Conservation (phyloP, 2,888 invertebrate species). For the Dichetophora obliterata region DNA sequence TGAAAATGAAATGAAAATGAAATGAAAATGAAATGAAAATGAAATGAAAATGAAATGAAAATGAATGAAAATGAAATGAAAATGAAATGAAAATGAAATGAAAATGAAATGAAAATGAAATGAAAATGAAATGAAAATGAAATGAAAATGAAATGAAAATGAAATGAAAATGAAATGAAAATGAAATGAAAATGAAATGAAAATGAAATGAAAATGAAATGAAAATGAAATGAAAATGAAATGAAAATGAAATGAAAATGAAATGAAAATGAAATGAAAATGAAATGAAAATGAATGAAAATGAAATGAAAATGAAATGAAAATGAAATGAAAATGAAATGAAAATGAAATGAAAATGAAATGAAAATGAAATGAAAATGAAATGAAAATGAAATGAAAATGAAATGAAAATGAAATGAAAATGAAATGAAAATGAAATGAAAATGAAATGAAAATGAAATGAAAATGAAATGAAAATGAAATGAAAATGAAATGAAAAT, state of each 20-base stretch:
- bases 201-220: too few species aligned
- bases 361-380: not conserved
- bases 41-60: too few species aligned
- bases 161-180: too few species aligned
- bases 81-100: too few species aligned
- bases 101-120: too few species aligned
- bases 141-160: too few species aligned
- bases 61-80: too few species aligned
- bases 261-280: not conserved
- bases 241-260: not conserved
- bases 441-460: not conserved
- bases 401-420: not conserved
- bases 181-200: too few species aligned
- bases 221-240: too few species aligned
- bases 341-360: not conserved
- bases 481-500: not conserved
- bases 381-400: not conserved
- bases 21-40: too few species aligned
- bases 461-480: not conserved
- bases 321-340: not conserved
- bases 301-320: not conserved
- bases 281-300: not conserved
- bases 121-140: too few species aligned
- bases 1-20: too few species aligned
- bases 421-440: not conserved